Evolutionary conservation across 2,113 vertebrate genomes (phyloP).

Genomic region (Phycodurus eques): DNA sequence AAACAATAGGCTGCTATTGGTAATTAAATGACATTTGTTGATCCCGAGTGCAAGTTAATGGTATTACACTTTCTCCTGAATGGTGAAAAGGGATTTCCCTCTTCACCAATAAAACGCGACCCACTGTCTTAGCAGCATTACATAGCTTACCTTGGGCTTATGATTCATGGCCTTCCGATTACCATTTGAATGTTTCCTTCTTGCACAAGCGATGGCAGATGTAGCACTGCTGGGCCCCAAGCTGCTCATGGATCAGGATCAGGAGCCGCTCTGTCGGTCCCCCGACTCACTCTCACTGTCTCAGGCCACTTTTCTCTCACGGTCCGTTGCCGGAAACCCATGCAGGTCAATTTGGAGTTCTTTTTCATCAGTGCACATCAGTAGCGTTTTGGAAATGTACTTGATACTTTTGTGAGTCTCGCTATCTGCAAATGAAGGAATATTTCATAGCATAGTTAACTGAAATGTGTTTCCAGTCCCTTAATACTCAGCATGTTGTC

Average conservation of each 20-base stretch:
- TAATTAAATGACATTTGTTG: conserved; percentile 80
- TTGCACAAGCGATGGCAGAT: conserved; percentile 54
- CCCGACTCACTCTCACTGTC: conserved; percentile 36
- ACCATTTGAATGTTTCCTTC: conserved; percentile 78
- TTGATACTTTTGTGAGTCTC: conserved; percentile 12
- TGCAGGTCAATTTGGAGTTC: conserved; percentile 40
- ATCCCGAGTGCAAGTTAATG: conserved; percentile 80
- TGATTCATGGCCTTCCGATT: conserved; percentile 77
- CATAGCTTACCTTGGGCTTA: conserved; percentile 81
- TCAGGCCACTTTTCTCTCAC: conserved; percentile 36
- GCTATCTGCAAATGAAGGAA: not conserved
- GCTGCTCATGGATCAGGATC: conserved; percentile 44
- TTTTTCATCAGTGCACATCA: conserved; percentile 18
- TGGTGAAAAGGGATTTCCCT: conserved; percentile 76
- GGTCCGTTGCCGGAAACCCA: conserved; percentile 43
- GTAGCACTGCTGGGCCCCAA: conserved; percentile 48
- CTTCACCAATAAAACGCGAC: conserved; percentile 77
- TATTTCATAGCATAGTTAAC: not conserved
- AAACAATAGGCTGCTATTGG: conserved; percentile 78
- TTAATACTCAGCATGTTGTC: not conserved
- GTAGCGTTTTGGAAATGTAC: not conserved
- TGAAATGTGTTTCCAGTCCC: not conserved
- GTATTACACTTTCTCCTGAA: conserved; percentile 78
- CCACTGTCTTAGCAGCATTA: conserved; percentile 81
- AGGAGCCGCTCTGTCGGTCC: conserved; percentile 50